Evolutionary conservation across 2,888 invertebrate genomes (phyloP).

Genomic region (Morpho deidamia): DNA sequence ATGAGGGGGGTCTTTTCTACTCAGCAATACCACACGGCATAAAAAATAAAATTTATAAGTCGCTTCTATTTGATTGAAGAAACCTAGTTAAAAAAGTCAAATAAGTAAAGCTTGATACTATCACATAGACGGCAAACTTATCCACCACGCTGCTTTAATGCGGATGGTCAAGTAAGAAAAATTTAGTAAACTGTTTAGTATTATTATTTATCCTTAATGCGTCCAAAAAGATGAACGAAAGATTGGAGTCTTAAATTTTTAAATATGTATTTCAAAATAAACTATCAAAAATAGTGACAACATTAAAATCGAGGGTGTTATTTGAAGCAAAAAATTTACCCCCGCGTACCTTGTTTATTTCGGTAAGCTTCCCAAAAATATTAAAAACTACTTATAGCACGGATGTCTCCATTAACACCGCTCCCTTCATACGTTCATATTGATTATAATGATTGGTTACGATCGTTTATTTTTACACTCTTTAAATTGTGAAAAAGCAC

Average conservation of each 20-base stretch:
- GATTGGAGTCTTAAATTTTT: not conserved
- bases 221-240: not conserved
- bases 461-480: conserved; percentile 3
- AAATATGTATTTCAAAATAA: conserved; percentile 8
- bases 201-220: too few relatives aligned
- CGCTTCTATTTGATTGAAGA: too few relatives aligned
- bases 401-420: conserved; percentile 72
- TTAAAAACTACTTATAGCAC: conserved; percentile 69
- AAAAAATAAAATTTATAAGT: too few relatives aligned
- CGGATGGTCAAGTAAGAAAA: too few relatives aligned
- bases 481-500: not conserved
- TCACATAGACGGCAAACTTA: too few relatives aligned
- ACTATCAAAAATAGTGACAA: conserved; percentile 29
- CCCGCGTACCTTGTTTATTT: conserved; percentile 57
- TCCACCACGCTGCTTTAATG: too few relatives aligned
- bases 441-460: conserved; percentile 52
- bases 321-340: conserved; percentile 36
- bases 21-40: too few relatives aligned
- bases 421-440: conserved; percentile 43
- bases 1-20: too few relatives aligned
- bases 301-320: conserved; percentile 34
- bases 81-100: too few relatives aligned
- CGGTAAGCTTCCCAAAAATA: conserved; percentile 67
- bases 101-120: too few relatives aligned
- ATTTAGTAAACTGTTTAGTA: too few relatives aligned